Evolutionary conservation across 2,113 vertebrate genomes (phyloP), one percentile per base, ranked within the genome.

Genomic region (Entomyzon cyanotis): DNA sequence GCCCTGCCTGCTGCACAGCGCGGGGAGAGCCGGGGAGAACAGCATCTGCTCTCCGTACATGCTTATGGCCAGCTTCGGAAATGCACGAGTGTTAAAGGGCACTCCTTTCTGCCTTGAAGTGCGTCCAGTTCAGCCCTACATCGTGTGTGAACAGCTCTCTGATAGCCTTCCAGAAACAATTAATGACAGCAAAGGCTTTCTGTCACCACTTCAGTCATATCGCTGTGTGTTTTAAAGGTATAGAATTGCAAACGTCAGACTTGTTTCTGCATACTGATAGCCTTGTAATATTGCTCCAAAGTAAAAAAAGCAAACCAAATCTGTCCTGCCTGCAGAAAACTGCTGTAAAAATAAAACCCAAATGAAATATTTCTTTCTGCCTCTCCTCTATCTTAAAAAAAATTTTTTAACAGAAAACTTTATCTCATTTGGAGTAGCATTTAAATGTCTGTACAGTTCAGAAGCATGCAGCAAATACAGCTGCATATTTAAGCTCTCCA

Each of bases 31-130:
- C 8, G 0, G 9, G 12, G 27, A 13, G 50, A 79, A 24, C 18
- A 30, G 59, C 9, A 1, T 59, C 2, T n/a, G n/a, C n/a, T n/a
- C n/a, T 31, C 47, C 12, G 1, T 5, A 2, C 6, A 0, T 10
- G 10, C 20, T 2, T 20, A 2, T 18, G 11, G 25, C 44, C 19
- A 11, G 55, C 1, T 21, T 77, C 3, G 4, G 11, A 11, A 11
- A 5, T n/a, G 55, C 4, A 0, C 55, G 18, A 24, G 6, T 33
- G 42, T 22, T 20, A 50, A 65, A n/a, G n/a, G 19, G 8, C 4
- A 0, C 63, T 27, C 3, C 5, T 55, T 47, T 49, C 12, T 77
- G 50, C 30, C 12, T 52, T 41, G 53, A 60, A 59, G 27, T 17
- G 47, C 16, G 35, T 90, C 55, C 24, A 47, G 1, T 33, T 80